Percentiles rank a stretch among this genome's conserved stretches.
Evolutionary conservation across 2,797 vertebrate species (phyloP).

Genomic region (Pyrocephalus nanus): DNA sequence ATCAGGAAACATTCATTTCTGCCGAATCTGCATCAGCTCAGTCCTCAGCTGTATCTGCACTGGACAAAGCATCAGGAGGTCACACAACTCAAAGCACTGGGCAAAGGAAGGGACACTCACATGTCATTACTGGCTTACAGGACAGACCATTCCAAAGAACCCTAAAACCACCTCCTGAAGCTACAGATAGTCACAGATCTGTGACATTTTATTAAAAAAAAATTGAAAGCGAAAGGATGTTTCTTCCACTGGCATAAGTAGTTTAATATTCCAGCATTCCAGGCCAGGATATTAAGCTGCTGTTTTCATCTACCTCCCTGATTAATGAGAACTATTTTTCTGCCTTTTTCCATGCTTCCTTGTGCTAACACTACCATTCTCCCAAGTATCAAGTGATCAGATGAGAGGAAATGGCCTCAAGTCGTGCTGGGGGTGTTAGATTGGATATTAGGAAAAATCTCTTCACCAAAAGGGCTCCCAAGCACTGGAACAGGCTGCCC

Average conservation of each 20-base stretch:
- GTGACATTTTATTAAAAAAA: neutral
- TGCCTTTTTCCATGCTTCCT: neutral
- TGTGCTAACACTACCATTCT: neutral
- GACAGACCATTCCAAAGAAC: neutral
- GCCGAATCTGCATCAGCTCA: neutral
- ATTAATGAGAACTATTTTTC: neutral
- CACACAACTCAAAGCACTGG: neutral
- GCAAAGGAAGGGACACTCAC: neutral
- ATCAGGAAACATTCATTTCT: neutral
- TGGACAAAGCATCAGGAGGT: neutral
- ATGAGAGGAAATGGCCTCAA: neutral
- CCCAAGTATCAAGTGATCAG: neutral
- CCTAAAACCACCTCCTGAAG: neutral
- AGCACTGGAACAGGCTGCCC: neutral
- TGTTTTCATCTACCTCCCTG: neutral
- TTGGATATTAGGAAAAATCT: neutral
- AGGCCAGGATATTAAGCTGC: neutral
- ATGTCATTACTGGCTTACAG: neutral
- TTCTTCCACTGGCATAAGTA: neutral
- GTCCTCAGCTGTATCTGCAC: neutral
- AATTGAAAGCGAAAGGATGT: neutral
- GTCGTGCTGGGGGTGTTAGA: neutral
- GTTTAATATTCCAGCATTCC: neutral
- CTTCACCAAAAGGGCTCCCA: neutral
- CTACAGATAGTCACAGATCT: neutral